These are phyloP conservation scores for Pedionomus torquatus DNA, from an alignment of 2,113 vertebrate species.

Conservation along the genomic window DNA sequence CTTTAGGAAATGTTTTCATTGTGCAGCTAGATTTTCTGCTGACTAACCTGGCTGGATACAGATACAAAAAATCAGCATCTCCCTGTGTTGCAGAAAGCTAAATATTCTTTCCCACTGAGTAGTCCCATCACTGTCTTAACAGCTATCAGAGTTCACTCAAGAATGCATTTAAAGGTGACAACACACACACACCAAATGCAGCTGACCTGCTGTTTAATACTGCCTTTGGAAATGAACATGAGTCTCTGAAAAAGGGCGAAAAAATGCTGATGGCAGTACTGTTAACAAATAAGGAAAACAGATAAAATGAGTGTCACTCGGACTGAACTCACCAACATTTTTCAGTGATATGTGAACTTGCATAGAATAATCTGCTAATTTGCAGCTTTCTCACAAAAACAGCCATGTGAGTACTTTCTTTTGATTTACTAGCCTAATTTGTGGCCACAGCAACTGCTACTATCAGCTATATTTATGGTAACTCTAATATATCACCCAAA, in stretches of 20 bases:
- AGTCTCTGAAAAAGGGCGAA: not conserved
- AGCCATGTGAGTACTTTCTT: not conserved
- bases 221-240: not conserved
- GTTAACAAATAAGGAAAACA: slow-evolving; percentile 4
- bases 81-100: not conserved
- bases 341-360: slow-evolving; percentile 43
- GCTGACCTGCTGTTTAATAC: not conserved
- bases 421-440: slow-evolving; percentile 74
- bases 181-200: not conserved
- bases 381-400: slow-evolving; percentile 3
- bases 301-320: not conserved
- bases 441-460: slow-evolving; percentile 19
- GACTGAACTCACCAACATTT: not conserved
- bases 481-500: slow-evolving; percentile 32
- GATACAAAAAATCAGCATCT: not conserved
- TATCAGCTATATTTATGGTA: slow-evolving; percentile 53
- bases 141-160: not conserved
- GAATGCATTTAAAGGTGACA: not conserved
- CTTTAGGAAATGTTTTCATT: not conserved
- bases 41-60: not conserved
- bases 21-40: not conserved
- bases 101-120: not conserved
- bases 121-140: not conserved
- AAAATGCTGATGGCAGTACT: not conserved
- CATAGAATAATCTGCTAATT: slow-evolving; percentile 64